Evolutionary conservation across 2,888 invertebrate genomes (phyloP).

Genomic region (Dolichopus griseipennis): DNA sequence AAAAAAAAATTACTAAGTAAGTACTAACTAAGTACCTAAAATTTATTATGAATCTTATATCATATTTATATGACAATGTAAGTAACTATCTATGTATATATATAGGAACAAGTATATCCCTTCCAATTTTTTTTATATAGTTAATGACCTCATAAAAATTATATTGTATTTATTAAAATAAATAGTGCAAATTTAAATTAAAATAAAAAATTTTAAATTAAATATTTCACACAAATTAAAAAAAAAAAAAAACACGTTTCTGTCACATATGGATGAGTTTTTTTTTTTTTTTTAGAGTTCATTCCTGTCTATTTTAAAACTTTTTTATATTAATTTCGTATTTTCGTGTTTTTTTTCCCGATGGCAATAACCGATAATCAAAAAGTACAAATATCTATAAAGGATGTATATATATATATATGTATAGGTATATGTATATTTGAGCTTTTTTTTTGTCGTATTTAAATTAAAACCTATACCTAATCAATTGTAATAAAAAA

Average conservation of each 20-base stretch:
- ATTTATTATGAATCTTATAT: too few species aligned
- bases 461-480: background rate
- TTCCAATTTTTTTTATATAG: background rate
- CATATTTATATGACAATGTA: too few species aligned
- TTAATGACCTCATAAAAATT: background rate
- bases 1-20: too few species aligned
- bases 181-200: background rate
- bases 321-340: background rate
- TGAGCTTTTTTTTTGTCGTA: background rate
- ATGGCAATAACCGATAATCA: constrained; percentile 1
- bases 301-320: constrained; percentile 2
- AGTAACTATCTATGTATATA: too few species aligned
- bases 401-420: too few species aligned
- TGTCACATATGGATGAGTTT: background rate
- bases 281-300: background rate
- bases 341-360: background rate
- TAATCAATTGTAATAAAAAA: background rate
- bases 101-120: too few species aligned
- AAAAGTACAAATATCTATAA: background rate
- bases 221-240: background rate
- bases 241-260: background rate
- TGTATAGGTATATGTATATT: background rate
- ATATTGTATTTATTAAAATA: background rate
- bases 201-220: background rate
- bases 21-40: too few species aligned